A percentile compares a stretch with the other conserved stretches of the same genome.
These are phyloP conservation scores for Peucedramus taeniatus DNA, from an alignment of 2,113 vertebrate species.

Conservation along the genomic window DNA sequence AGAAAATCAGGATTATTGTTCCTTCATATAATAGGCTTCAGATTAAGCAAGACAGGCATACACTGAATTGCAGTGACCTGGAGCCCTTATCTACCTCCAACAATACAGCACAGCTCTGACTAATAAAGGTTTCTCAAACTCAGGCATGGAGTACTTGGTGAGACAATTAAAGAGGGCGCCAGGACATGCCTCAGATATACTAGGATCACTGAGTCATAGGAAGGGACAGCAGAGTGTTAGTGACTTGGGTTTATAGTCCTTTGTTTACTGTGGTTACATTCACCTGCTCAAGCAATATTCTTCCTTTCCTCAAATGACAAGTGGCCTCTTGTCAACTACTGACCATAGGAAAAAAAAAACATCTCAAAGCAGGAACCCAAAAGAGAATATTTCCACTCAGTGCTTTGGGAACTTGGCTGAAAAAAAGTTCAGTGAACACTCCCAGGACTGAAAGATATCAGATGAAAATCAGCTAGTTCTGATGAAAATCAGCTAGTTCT, in stretches of 20 bases:
- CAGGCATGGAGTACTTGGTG: background rate
- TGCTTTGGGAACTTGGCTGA: background rate
- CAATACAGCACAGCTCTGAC: background rate
- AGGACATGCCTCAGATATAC: background rate
- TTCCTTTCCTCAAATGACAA: background rate
- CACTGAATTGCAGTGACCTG: background rate
- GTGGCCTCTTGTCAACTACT: background rate
- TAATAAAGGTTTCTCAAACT: background rate
- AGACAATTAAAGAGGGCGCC: background rate
- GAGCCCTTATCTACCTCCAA: slow-evolving; percentile 11
- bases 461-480: background rate
- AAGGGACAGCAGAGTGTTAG: background rate
- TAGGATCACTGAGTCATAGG: background rate
- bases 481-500: background rate
- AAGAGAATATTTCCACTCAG: background rate
- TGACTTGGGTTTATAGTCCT: background rate
- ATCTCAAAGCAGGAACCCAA: background rate
- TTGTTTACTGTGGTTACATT: background rate
- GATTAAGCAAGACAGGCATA: background rate
- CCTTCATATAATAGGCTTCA: background rate
- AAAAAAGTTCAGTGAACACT: background rate
- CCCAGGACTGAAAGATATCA: background rate
- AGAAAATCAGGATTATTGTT: slow-evolving; percentile 27
- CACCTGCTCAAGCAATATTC: background rate
- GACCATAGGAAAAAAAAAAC: background rate